Percentiles rank a stretch among this genome's conserved stretches.
These are phyloP conservation scores for Trissonchulus sp. DNA, from an alignment of 2,888 invertebrate species.

Conservation along the genomic window DNA sequence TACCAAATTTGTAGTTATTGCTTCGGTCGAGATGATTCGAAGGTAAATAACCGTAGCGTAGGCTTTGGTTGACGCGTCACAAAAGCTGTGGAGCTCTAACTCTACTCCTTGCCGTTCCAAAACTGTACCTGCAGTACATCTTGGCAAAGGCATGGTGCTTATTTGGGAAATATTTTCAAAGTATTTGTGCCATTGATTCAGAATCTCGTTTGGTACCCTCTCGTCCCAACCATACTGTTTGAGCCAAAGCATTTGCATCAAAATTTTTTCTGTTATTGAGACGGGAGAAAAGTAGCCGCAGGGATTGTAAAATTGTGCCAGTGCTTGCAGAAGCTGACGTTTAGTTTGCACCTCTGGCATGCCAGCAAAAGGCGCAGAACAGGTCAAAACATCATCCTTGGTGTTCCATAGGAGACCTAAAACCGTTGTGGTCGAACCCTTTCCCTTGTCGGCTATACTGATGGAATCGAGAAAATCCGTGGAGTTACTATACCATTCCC, in stretches of 20 bases:
- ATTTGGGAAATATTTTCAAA: background rate
- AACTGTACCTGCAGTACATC: no score
- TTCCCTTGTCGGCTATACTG: background rate
- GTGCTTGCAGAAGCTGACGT: conserved; percentile 32
- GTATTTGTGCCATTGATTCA: background rate
- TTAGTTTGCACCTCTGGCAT: no score
- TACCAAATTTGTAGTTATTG: no score
- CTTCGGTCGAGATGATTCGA: no score
- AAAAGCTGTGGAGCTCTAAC: no score
- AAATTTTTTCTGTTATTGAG: background rate
- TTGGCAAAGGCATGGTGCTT: background rate
- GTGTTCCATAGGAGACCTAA: conserved; percentile 17
- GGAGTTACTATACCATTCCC: no score
- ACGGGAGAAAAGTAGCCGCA: conserved; percentile 33
- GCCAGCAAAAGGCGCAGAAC: no score
- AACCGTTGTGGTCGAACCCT: conserved; percentile 7
- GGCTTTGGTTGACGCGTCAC: no score
- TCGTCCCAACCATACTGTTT: conserved; percentile 7
- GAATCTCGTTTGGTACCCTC: background rate
- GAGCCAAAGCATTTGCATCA: background rate
- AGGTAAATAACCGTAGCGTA: no score
- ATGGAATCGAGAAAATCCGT: background rate
- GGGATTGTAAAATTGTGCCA: conserved; percentile 38
- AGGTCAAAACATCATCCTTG: no score
- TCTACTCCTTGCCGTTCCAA: no score